Conservation (phyloP, 2,113 vertebrate genomes). For the Cynocephalus volans region DNA sequence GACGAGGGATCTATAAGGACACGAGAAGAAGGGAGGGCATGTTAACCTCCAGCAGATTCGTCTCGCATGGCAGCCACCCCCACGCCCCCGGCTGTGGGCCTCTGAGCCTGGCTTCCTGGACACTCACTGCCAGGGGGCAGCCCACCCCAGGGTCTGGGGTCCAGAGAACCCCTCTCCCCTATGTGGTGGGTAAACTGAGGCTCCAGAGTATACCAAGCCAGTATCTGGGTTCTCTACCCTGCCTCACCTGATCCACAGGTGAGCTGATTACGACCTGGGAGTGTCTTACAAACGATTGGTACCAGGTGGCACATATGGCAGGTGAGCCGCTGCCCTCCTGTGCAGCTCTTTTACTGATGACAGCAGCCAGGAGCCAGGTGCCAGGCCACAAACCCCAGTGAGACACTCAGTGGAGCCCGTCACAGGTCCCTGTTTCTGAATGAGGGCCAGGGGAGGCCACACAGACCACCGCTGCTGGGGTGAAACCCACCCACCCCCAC, state of each 20-base stretch:
- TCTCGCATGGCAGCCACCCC: neutral
- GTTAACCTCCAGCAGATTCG: rapidly evolving
- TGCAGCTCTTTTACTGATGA: too few relatives aligned
- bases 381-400: neutral
- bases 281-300: rapidly evolving
- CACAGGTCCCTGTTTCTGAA: rapidly evolving
- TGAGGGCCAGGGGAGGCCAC: neutral
- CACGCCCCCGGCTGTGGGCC: rapidly evolving
- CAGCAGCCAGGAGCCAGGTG: too few relatives aligned
- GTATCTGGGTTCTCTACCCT: rapidly evolving
- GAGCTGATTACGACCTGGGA: neutral
- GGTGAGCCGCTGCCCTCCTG: neutral
- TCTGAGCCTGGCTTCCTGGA: rapidly evolving
- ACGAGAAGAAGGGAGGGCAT: neutral
- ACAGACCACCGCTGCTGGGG: neutral
- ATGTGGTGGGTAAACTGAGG: neutral
- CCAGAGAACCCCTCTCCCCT: neutral
- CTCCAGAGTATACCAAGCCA: rapidly evolving
- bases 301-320: rapidly evolving
- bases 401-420: rapidly evolving
- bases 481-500: neutral
- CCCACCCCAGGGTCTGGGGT: neutral
- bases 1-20: constrained; percentile 93
- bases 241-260: neutral
- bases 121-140: neutral